Evolutionary conservation across 1,140 invertebrate species (phyloP), one percentile per base, ranked within the genome.

Genomic region (Drosophila ironensis): DNA sequence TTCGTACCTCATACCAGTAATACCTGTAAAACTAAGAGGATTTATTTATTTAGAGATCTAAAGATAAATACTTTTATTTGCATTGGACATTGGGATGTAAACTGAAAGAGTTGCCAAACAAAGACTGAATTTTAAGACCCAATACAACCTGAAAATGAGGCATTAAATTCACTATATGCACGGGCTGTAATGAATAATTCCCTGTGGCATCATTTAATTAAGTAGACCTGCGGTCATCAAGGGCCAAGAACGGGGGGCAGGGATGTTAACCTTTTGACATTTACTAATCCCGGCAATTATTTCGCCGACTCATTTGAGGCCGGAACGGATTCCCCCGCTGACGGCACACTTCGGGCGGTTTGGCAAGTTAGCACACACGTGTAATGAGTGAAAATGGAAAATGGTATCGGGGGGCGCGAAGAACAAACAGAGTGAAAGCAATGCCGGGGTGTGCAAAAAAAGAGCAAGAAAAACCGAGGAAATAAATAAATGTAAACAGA

Each of bases 401-500:
- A 27, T 22, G n/a, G n/a, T n/a, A n/a, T n/a, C n/a, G n/a, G 4
- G 5, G 12, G 27, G 9, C 3, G 24, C 51, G 25, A 24, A 48
- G 9, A 20, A 11, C 33, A 37, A 27, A 24, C 8, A 33, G 2
- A 20, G 25, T 25, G 28, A 59, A 63, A 60, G 40, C 17, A 38
- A 46, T 60, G 9, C 14, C 6, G 25, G 25, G 12, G 30, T n/a
- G n/a, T n/a, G 30, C 6, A 14, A 11, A n/a, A 30, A 30, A 30
- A 27, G 3, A 1, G 7, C 11, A 37, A 40, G 72, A 57, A 47
- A 17, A 25, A n/a, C n/a, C n/a, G n/a, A n/a, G n/a, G n/a, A n/a
- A n/a, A n/a, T n/a, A n/a, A n/a, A n/a, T n/a, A n/a, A 24, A 16
- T 12, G 38, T 44, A 27, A 68, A 44, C 27, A 57, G n/a, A 28